Conservation (phyloP, 1,140 invertebrate genomes). For the Helicoverpa zea region DNA sequence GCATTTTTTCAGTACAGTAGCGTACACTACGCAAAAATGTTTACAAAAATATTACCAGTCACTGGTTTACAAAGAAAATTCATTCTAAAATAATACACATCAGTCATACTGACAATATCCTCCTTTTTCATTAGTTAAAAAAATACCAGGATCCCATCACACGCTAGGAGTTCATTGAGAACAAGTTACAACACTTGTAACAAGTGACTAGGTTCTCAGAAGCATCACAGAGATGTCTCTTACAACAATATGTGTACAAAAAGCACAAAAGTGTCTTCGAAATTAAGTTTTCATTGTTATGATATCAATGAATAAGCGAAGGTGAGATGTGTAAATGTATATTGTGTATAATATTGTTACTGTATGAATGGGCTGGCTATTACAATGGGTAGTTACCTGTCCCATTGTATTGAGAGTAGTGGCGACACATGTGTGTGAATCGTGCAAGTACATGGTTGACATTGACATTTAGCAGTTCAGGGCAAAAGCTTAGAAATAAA, state of each 20-base stretch:
- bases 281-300: slow-evolving; percentile 22
- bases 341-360: not conserved
- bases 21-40: too few relatives aligned
- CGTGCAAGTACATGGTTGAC: not conserved
- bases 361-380: not conserved
- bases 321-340: slow-evolving; percentile 4
- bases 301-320: not conserved
- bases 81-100: too few relatives aligned
- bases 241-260: not conserved
- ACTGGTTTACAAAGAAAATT: too few relatives aligned
- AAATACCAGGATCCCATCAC: not conserved
- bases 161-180: too few relatives aligned
- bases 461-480: too few relatives aligned
- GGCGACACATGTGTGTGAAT: not conserved
- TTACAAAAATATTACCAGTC: too few relatives aligned
- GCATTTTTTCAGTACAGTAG: too few relatives aligned
- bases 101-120: too few relatives aligned
- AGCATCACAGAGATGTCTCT: not conserved
- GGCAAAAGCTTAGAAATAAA: too few relatives aligned
- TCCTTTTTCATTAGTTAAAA: not conserved
- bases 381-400: slow-evolving; percentile 14
- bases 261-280: not conserved
- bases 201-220: not conserved
- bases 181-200: not conserved
- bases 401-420: not conserved